A percentile compares a stretch with the other conserved stretches of the same genome.
Conservation (phyloP, 2,113 vertebrate species). For the Indri indri region DNA sequence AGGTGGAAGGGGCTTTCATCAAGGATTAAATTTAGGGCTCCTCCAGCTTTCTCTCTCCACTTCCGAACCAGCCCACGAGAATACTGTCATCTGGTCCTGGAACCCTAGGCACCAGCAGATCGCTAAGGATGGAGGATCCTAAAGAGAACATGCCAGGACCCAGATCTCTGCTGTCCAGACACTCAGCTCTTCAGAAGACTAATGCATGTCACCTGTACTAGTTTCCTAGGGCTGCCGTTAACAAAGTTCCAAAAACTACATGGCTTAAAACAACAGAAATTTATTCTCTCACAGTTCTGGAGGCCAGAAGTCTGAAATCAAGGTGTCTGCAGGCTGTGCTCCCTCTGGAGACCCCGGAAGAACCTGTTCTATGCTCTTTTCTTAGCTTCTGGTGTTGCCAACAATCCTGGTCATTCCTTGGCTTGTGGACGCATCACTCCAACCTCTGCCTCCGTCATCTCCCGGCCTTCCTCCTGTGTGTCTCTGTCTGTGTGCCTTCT, state of each 20-base stretch:
- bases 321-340: neutral
- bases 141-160: rapidly evolving
- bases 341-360: neutral
- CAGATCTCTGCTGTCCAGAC: neutral
- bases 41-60: neutral
- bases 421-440: neutral
- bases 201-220: rapidly evolving
- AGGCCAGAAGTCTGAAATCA: neutral
- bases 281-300: neutral
- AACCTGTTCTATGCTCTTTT: neutral
- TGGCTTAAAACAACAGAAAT: neutral
- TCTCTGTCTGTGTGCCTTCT: neutral
- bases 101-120: neutral
- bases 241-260: neutral
- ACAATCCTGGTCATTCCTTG: neutral
- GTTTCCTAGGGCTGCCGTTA: neutral
- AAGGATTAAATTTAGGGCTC: neutral
- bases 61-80: neutral
- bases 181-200: neutral
- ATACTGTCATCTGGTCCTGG: neutral
- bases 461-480: too few species aligned
- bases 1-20: too few species aligned
- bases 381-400: neutral
- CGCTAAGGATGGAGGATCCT: neutral
- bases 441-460: neutral